phyloP scores from a whole-genome alignment of 2,888 invertebrate genomes.

The Ophioninae sp. region DNA sequence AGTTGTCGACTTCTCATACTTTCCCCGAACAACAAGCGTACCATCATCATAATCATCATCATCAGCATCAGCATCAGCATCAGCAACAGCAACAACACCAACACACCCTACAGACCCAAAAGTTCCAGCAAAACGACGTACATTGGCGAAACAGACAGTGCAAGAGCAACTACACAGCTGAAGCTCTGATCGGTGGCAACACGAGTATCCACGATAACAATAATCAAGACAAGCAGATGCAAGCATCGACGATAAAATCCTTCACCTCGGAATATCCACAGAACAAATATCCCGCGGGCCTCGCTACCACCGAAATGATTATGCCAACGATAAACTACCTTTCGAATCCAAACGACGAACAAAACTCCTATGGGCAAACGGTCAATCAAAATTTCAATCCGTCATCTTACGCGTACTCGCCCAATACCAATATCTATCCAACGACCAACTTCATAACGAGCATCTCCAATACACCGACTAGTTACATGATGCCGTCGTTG shows the following conservation, averaged over 20 bases:
- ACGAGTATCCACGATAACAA: constrained; percentile 72
- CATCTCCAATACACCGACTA: constrained; percentile 77
- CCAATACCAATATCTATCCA: constrained; percentile 79
- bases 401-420: constrained; percentile 76
- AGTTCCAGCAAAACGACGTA: constrained; percentile 76
- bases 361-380: constrained; percentile 76
- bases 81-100: constrained; percentile 68
- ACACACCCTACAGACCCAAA: constrained; percentile 70
- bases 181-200: constrained; percentile 78
- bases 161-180: constrained; percentile 80
- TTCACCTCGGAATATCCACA: constrained; percentile 76
- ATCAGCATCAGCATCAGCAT: constrained; percentile 67
- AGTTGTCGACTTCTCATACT: constrained; percentile 64
- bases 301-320: constrained; percentile 72
- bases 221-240: constrained; percentile 74
- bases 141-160: constrained; percentile 79
- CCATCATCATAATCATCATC: constrained; percentile 62
- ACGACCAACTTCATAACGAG: constrained; percentile 78
- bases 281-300: constrained; percentile 75
- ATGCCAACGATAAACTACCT: constrained; percentile 78
- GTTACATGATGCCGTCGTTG: constrained; percentile 78
- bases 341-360: constrained; percentile 75
- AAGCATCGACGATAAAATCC: constrained; percentile 71
- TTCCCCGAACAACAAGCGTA: constrained; percentile 57
- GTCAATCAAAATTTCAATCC: constrained; percentile 79